A percentile compares a stretch with the other conserved stretches of the same genome.
phyloP scores from a whole-genome alignment of 2,113 vertebrate genomes.

The Corynorhinus townsendii region DNA sequence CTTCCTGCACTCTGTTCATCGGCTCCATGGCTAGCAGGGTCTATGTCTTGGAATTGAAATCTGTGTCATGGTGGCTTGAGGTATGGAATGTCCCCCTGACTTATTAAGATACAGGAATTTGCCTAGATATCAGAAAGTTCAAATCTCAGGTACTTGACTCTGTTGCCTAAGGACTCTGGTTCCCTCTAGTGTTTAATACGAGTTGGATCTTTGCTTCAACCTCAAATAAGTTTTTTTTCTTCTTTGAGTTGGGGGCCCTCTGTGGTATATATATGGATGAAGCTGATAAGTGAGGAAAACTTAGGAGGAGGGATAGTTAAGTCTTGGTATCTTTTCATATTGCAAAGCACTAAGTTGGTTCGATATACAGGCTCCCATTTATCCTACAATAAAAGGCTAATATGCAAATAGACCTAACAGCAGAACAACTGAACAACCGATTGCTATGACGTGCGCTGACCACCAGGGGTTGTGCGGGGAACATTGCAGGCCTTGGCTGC shows the following conservation, averaged over 20 bases:
- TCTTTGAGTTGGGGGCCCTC: neutral
- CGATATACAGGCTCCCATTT: neutral
- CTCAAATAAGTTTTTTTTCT: neutral
- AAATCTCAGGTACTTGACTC: neutral
- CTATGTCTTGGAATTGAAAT: neutral
- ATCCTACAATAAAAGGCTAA: neutral
- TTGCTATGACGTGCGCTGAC: too few relatives aligned
- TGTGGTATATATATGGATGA: neutral
- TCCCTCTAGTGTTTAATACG: conserved; percentile 30
- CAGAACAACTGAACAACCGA: too few relatives aligned
- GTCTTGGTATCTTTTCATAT: conserved; percentile 22
- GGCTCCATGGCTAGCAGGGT: neutral
- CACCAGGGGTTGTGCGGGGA: too few relatives aligned
- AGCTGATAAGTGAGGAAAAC: neutral
- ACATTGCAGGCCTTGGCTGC: too few relatives aligned
- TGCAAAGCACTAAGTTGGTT: neutral
- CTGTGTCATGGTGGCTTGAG: neutral
- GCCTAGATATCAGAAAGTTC: neutral
- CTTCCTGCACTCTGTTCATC: neutral
- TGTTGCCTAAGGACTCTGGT: neutral
- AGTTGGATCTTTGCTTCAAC: conserved; percentile 10
- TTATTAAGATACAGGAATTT: neutral
- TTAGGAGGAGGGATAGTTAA: conserved; percentile 4
- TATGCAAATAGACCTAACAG: too few relatives aligned
- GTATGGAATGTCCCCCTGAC: neutral